Conservation (phyloP, 2,797 vertebrate species). For the Pteropus rufus region DNA sequence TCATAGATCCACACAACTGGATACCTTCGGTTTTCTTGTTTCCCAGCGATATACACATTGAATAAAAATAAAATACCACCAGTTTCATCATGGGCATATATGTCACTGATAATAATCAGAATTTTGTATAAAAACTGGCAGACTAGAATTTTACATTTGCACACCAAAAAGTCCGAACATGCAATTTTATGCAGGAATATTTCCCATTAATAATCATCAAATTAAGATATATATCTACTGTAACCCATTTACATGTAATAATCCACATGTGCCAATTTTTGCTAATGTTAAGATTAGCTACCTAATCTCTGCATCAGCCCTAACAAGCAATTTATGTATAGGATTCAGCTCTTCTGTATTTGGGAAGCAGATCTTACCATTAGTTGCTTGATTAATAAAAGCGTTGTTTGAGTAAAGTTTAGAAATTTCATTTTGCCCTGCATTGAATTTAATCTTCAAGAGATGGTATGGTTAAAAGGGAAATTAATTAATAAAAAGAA, state of each 20-base stretch:
- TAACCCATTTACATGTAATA: neutral
- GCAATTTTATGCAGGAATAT: neutral
- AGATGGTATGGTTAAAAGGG: neutral
- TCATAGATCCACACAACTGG: conserved; percentile 48
- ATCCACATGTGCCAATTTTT: neutral
- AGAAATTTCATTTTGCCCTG: conserved; percentile 4
- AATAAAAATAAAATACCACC: conserved; percentile 52
- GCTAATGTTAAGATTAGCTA: conserved; percentile 10
- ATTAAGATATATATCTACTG: neutral
- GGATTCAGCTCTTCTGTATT: neutral
- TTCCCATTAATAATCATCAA: neutral
- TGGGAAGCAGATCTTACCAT: neutral
- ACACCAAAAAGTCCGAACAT: neutral
- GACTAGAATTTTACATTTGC: neutral
- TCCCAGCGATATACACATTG: neutral
- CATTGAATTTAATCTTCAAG: neutral
- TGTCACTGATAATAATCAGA: conserved; percentile 2
- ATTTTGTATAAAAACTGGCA: neutral
- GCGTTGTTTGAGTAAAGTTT: neutral
- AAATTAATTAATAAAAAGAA: neutral
- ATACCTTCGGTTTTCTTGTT: conserved; percentile 49
- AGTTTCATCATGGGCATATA: conserved; percentile 28
- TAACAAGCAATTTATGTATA: neutral
- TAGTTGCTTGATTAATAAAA: neutral
- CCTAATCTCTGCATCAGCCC: neutral